These are phyloP conservation scores for Erythrocercus mccallii DNA, from an alignment of 2,113 vertebrate genomes.

Conservation along the genomic window DNA sequence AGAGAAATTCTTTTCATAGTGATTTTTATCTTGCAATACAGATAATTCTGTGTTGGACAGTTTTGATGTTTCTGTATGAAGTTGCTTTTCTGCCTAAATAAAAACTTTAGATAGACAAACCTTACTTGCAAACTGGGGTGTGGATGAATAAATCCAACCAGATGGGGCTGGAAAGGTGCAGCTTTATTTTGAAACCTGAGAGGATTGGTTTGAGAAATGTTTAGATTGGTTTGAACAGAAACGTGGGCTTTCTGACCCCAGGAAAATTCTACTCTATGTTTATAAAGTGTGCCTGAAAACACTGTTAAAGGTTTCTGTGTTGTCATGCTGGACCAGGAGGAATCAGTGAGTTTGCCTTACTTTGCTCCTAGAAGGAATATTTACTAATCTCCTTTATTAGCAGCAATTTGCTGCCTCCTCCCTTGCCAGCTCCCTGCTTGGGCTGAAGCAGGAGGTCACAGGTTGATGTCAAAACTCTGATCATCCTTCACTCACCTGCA, in stretches of 20 bases:
- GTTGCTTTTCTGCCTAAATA: not conserved
- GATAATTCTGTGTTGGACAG: not conserved
- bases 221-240: not conserved
- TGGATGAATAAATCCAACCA: not conserved
- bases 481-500: not conserved
- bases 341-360: not conserved
- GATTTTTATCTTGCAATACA: not conserved
- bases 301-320: not conserved
- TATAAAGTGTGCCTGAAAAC: not conserved
- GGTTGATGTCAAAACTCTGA: not conserved
- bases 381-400: not conserved
- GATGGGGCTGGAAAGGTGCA: not conserved
- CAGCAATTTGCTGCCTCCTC: conserved; percentile 3
- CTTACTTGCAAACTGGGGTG: not conserved
- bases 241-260: not conserved
- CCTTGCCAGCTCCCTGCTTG: not conserved
- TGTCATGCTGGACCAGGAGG: not conserved
- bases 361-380: not conserved
- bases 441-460: not conserved
- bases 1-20: not conserved
- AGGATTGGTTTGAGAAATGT: not conserved
- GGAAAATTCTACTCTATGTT: not conserved
- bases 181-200: not conserved
- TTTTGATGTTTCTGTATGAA: not conserved
- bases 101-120: not conserved